Evolutionary conservation across 2,113 vertebrate genomes (phyloP).

Genomic region (Choloepus hoffmanni): DNA sequence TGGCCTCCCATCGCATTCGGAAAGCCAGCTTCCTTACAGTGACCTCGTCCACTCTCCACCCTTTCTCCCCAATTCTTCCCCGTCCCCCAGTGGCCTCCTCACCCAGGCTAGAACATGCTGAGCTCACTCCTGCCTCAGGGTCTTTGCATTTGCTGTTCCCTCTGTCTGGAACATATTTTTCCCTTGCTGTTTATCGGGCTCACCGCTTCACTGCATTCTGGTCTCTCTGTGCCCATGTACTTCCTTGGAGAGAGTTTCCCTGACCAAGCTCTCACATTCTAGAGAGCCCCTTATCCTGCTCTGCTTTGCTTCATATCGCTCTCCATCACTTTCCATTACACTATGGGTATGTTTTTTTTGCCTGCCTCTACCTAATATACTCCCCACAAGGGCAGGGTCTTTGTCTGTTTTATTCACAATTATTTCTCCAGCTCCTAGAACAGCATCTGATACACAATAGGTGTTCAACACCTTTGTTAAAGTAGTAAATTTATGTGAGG

Average conservation of each 20-base stretch:
- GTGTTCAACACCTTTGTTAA: neutral
- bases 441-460: neutral
- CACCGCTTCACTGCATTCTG: neutral
- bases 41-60: neutral
- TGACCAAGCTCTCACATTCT: fast-evolving
- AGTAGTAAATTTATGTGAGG: neutral
- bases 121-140: neutral
- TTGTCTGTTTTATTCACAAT: neutral
- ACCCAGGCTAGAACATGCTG: neutral
- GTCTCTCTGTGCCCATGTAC: neutral
- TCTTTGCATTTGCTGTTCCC: neutral
- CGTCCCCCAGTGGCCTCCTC: neutral
- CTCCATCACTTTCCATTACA: neutral
- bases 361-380: neutral
- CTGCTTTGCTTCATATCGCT: neutral
- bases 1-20: neutral
- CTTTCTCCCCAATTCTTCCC: no score
- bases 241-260: neutral
- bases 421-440: neutral
- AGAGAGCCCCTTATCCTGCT: neutral
- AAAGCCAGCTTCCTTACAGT: neutral
- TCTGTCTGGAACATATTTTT: neutral
- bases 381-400: no score
- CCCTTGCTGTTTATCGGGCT: neutral
- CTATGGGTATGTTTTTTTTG: fast-evolving